These are phyloP conservation scores for Marcusenius ussheri DNA, from an alignment of 2,113 vertebrate species.

Conservation along the genomic window DNA sequence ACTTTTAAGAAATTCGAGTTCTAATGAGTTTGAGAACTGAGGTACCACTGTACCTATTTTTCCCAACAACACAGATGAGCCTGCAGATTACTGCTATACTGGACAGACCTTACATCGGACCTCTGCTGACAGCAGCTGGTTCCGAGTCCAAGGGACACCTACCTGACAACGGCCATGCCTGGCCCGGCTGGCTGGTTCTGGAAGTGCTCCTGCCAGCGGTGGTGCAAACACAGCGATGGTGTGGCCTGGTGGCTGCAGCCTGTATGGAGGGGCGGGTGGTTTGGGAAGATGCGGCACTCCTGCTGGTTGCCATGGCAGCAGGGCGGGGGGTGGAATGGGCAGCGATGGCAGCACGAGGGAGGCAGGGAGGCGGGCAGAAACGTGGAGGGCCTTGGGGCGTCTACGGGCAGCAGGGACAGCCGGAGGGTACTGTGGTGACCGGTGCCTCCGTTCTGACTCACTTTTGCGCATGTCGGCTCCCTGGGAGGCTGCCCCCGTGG, in stretches of 20 bases:
- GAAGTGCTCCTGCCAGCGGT: constrained; percentile 81
- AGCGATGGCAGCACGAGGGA: constrained; percentile 62
- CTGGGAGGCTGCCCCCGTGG: constrained; percentile 38
- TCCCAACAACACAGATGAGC: background rate
- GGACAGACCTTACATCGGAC: background rate
- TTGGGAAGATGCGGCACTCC: constrained; percentile 71
- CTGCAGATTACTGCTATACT: background rate
- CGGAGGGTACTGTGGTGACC: constrained; percentile 55
- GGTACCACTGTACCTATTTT: background rate
- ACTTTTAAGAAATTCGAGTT: too few relatives aligned
- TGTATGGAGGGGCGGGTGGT: constrained; percentile 59
- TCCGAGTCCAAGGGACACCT: constrained; percentile 32
- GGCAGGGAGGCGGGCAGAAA: constrained; percentile 26
- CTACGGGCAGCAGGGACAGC: constrained; percentile 59
- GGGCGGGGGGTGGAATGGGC: constrained; percentile 67
- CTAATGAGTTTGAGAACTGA: too few relatives aligned
- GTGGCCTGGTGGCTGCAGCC: constrained; percentile 70
- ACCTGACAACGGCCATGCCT: constrained; percentile 70
- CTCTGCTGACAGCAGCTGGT: background rate
- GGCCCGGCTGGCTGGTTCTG: constrained; percentile 71
- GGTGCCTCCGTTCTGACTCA: constrained; percentile 61
- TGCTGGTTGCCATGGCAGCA: constrained; percentile 64
- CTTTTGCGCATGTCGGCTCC: constrained; percentile 53
- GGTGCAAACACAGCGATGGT: constrained; percentile 70
- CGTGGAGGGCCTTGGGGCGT: constrained; percentile 61